Percentiles rank a stretch among this genome's conserved stretches.
These are phyloP conservation scores for Halyomorpha halys DNA, from an alignment of 1,140 invertebrate genomes.

Conservation along the genomic window DNA sequence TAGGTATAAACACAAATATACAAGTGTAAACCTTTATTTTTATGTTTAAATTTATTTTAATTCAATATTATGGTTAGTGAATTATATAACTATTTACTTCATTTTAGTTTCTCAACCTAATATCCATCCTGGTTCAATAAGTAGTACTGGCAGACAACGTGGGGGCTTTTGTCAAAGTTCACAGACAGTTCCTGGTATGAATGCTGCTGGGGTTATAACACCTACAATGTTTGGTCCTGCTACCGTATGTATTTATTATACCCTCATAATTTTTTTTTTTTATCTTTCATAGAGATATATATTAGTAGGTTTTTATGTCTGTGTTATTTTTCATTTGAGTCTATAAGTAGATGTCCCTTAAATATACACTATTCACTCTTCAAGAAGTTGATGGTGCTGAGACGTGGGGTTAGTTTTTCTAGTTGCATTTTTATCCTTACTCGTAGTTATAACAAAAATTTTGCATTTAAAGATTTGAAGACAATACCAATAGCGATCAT, in stretches of 20 bases:
- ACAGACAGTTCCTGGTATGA: slow-evolving; percentile 46
- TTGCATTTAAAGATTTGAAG: no score
- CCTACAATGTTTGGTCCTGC: slow-evolving; percentile 52
- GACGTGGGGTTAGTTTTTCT: no score
- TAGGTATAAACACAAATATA: slow-evolving; percentile 2
- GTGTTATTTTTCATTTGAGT: slow-evolving; percentile 3
- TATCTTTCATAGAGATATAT: not conserved
- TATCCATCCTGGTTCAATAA: slow-evolving; percentile 52
- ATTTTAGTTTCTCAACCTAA: slow-evolving; percentile 44
- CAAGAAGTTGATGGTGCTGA: no score
- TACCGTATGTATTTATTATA: slow-evolving; percentile 34
- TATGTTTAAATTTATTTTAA: no score
- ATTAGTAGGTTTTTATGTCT: not conserved
- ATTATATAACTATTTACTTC: no score
- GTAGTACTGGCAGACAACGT: slow-evolving; percentile 48
- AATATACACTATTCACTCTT: no score
- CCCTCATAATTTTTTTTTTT: slow-evolving; percentile 1
- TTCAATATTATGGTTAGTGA: no score
- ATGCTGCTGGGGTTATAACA: slow-evolving; percentile 61
- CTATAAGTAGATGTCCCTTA: no score
- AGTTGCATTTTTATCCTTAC: no score
- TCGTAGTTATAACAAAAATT: no score
- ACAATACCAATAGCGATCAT: no score
- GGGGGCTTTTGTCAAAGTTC: slow-evolving; percentile 32
- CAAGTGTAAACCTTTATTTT: no score